Evolutionary conservation across 2,113 vertebrate species (phyloP), one percentile per base, ranked within the genome.

Genomic region (Engraulis encrasicolus): DNA sequence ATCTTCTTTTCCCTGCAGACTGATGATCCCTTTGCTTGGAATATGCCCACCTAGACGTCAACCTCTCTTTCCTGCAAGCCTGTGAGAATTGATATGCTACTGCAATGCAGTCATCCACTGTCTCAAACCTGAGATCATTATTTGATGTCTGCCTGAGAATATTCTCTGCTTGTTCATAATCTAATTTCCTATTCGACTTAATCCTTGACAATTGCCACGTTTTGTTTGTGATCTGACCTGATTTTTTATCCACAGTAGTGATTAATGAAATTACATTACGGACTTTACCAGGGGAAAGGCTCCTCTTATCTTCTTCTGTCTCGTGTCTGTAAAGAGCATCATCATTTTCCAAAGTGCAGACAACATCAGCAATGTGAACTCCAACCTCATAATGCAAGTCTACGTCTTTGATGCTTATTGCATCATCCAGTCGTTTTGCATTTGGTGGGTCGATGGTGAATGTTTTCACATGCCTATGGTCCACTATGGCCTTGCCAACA

Each of bases 361-460:
- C 96, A 83, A 98, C 93, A 6, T 98, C 97, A 2, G 96, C 83
- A n/a, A 98, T 97, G 90, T 98, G 98, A 89, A 99, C 87, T 27
- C 95, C 97, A 80, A 99, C 89, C 90, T 98, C 95, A 6, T 95
- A 98, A n/a, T 36, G 37, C n/a, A n/a, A n/a, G 1, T 36, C n/a
- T 15, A 92, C 87, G 61, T 97, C 95, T 81, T 86, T 87, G 27
- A 98, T 85, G 0, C 96, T 97, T 84, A 99, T 89, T 66, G 97
- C 97, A 0, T 99, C 97, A 0, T 99, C 97, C 79, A 99, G 87
- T 87, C 95, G 93, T 89, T 81, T 81, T 77, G 97, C 93, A 0
- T 84, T 81, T 18, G 34, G 0, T 2, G 96, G 93, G 87, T 97
- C 97, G 18, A 98, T 86, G 0, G 97, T 98, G 90, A 98, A 98